A percentile compares a stretch with the other conserved stretches of the same genome.
phyloP scores from a whole-genome alignment of 2,797 vertebrate species.

The Enteromius mattozi region DNA sequence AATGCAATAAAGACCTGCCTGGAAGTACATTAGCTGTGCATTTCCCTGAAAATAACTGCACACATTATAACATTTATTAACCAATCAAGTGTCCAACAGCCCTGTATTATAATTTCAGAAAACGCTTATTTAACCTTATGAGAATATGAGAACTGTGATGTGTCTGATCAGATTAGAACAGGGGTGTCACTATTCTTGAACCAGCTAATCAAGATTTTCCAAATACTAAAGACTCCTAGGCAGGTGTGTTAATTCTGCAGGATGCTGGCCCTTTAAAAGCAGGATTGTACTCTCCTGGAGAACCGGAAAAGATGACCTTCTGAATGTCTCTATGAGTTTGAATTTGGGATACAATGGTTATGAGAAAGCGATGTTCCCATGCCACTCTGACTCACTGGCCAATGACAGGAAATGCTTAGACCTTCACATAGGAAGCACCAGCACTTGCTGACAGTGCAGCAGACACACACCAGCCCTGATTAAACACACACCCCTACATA shows the following conservation, averaged over 20 bases:
- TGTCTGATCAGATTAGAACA: background rate
- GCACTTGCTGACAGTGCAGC: slow-evolving; percentile 57
- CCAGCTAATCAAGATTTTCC: background rate
- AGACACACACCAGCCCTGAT: slow-evolving; percentile 64
- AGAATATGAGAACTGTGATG: background rate
- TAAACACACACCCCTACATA: slow-evolving; percentile 64
- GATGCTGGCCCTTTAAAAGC: background rate
- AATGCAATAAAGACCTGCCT: background rate
- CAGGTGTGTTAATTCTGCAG: background rate
- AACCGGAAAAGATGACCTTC: slow-evolving; percentile 8
- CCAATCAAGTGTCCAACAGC: background rate
- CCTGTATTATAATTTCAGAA: background rate
- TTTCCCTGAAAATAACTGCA: background rate
- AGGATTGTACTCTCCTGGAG: background rate
- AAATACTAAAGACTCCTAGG: background rate
- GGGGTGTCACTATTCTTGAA: background rate
- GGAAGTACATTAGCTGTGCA: background rate
- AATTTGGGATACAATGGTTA: slow-evolving; percentile 15
- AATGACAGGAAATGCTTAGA: slow-evolving; percentile 41
- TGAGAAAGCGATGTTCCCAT: slow-evolving; percentile 50
- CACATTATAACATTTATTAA: background rate
- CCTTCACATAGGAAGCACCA: slow-evolving; percentile 61
- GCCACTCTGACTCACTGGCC: slow-evolving; percentile 53
- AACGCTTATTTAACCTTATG: background rate
- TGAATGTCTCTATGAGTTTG: slow-evolving; percentile 3